phyloP scores from a whole-genome alignment of 2,888 invertebrate species.

The Rhorus exstirpatorius region DNA sequence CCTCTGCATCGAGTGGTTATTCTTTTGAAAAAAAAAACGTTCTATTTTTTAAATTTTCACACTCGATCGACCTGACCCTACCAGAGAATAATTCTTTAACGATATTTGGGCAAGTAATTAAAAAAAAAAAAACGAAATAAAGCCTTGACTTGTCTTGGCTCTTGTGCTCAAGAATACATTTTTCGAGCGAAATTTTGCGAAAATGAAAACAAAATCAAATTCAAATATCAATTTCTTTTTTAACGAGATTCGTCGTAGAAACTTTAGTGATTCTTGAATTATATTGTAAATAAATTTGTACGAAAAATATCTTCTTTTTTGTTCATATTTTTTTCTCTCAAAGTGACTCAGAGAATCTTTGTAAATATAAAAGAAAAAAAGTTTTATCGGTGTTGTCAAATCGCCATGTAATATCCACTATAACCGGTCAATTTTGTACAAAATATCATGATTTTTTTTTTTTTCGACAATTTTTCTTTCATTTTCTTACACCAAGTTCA shows the following conservation, averaged over 20 bases:
- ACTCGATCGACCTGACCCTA: too few relatives aligned
- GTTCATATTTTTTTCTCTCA: constrained; percentile 19
- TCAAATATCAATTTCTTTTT: constrained; percentile 13
- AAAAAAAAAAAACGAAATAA: too few relatives aligned
- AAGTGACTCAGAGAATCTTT: constrained; percentile 1
- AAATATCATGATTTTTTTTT: neutral
- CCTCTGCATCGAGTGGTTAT: too few relatives aligned
- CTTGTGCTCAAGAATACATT: too few relatives aligned
- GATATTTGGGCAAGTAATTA: too few relatives aligned
- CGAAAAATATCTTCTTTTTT: constrained; percentile 22
- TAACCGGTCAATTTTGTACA: neutral
- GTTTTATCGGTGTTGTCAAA: neutral
- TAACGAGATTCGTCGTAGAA: constrained; percentile 3
- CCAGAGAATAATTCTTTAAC: too few relatives aligned
- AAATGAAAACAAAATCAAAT: neutral
- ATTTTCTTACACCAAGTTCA: constrained; percentile 22
- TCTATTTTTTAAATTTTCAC: too few relatives aligned
- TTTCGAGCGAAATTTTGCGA: too few relatives aligned
- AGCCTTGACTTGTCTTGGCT: too few relatives aligned
- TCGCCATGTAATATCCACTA: constrained; percentile 5
- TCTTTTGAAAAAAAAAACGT: too few relatives aligned
- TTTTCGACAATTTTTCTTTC: constrained; percentile 39
- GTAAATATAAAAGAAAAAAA: neutral
- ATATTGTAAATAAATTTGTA: constrained; percentile 42
- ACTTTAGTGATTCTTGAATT: constrained; percentile 19